Conservation (phyloP, 2,888 invertebrate genomes). For the Norana najaformis region DNA sequence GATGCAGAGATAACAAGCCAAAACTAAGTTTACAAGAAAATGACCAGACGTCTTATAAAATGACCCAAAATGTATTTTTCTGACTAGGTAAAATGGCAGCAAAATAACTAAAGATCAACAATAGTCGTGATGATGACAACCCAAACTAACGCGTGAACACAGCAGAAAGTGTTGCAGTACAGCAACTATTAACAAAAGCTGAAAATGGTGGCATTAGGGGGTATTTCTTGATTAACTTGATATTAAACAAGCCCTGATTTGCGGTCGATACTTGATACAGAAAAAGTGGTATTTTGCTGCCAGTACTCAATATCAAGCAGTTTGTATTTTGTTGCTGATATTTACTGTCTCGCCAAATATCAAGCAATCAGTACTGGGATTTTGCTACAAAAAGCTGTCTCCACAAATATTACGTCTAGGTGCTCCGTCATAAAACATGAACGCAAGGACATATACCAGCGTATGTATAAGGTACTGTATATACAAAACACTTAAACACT, state of each 20-base stretch:
- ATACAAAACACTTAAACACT: too few species aligned
- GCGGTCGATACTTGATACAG: background rate
- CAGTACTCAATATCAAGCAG: background rate
- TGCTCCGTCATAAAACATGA: background rate
- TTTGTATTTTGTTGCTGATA: background rate
- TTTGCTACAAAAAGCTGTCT: background rate
- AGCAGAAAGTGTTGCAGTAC: background rate
- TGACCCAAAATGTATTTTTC: background rate
- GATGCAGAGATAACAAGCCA: too few species aligned
- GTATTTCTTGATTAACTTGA: too few species aligned
- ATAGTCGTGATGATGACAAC: background rate
- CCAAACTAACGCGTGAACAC: background rate
- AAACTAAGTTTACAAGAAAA: background rate
- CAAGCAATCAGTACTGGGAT: background rate
- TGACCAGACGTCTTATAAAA: background rate
- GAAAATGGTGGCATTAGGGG: background rate
- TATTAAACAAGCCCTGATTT: too few species aligned
- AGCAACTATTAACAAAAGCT: background rate
- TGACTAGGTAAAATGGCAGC: background rate
- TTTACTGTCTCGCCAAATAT: background rate
- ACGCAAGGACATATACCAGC: background rate
- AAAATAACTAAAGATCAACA: background rate
- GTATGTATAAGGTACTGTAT: background rate
- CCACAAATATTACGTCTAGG: background rate
- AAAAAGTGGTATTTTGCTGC: background rate